Base-by-base conservation (phyloP, 2,113 vertebrate species). In the Ifrita kowaldi region DNA sequence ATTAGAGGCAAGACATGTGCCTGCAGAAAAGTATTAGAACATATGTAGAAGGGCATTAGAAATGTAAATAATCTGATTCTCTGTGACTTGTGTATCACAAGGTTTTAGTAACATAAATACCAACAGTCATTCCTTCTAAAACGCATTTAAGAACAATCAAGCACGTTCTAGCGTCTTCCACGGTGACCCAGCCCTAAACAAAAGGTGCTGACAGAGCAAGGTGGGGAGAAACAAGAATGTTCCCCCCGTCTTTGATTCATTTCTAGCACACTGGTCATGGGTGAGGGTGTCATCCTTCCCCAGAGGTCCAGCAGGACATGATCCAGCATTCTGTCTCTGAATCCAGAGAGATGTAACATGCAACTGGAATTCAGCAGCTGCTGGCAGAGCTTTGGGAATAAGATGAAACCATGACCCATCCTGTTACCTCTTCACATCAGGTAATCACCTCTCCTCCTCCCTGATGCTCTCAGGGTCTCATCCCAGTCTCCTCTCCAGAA, bases 11-110 rank as follows among this genome's bases (percentile, higher is more conserved):
- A 71, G 52, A 53, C 7, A 16, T 3, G 11, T n/a, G 50, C 59
- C 73, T 65, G 73, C 80, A 91, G 84, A 94, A 89, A 70, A 76
- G 52, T 79, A 68, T 68, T 55, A 55, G 53, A 91, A 77, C 55
- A 57, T 50, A 67, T 16, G 39, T 24, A 74, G 65, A 84, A 82
- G 41, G 44, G 59, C 90, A 52, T 56, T 70, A 75, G 80, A 81
- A 90, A 87, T 37, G 27, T 89, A 78, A 94, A 81, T 82, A 86
- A 74, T 41, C 44, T 21, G 75, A 63, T 62, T 60, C 32, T 75
- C 3, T 26, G 32, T 62, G 41, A 64, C 30, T 56, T 52, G 44
- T 9, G 15, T 12, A 57, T 77, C 68, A 69, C 67, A 80, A 52
- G 3, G 0, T 15, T 30, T n/a, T 22, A 24, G 26, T 37, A 46